These are phyloP conservation scores for Sebastes kiyomatsui DNA, from an alignment of 2,797 vertebrate species.

Conservation along the genomic window DNA sequence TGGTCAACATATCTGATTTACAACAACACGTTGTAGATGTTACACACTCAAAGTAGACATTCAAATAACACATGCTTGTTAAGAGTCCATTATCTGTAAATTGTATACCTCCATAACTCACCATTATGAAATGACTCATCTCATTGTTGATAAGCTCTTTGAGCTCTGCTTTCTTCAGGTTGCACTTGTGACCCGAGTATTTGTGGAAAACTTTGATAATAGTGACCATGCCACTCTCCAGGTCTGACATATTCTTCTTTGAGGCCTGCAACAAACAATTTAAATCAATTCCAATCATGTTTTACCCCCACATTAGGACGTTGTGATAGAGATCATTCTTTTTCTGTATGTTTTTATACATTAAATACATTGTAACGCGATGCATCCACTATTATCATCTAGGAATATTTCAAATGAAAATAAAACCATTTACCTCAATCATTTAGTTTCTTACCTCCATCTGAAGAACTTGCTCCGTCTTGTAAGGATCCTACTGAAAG, in stretches of 20 bases:
- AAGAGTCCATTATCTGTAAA: not conserved
- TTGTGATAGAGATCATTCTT: not conserved
- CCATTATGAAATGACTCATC: constrained; percentile 81
- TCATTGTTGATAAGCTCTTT: constrained; percentile 82
- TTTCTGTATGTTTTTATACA: not conserved
- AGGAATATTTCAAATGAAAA: not conserved
- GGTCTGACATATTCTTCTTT: constrained; percentile 60
- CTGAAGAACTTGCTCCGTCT: constrained; percentile 28
- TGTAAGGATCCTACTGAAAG: not conserved
- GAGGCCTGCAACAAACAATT: constrained; percentile 48
- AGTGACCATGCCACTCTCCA: constrained; percentile 76
- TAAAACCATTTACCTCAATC: not conserved
- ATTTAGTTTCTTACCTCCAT: constrained; percentile 68
- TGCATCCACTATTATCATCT: not conserved
- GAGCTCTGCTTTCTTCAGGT: constrained; percentile 80
- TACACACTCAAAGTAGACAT: not conserved
- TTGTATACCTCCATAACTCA: constrained; percentile 23
- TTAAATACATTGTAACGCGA: not conserved
- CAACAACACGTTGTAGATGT: not conserved
- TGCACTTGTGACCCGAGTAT: constrained; percentile 78
- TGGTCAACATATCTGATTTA: not conserved
- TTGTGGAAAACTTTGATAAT: constrained; percentile 81
- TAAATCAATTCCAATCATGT: not conserved
- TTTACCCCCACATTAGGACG: not conserved
- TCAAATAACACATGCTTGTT: not conserved